phyloP scores from a whole-genome alignment of 92 coral and sea anemone genomes.

The Parazoanthus atlanticus region DNA sequence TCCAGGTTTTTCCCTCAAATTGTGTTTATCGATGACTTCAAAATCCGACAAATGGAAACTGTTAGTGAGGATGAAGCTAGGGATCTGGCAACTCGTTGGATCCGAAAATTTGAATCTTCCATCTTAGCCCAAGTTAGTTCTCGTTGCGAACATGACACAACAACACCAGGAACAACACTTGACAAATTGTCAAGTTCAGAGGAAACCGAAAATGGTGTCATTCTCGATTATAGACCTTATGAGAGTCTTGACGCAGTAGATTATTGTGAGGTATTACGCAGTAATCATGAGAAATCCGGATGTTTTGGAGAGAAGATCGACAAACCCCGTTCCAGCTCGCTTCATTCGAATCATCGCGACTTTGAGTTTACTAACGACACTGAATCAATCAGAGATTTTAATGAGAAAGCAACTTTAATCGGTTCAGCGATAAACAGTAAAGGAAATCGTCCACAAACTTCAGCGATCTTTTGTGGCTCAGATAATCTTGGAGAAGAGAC shows the following conservation, averaged over 20 bases:
- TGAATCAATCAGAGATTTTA: background rate
- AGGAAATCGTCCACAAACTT: background rate
- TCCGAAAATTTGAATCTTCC: conserved; percentile 62
- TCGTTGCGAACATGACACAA: conserved; percentile 53
- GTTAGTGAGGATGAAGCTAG: conserved; percentile 78
- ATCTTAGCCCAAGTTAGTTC: conserved; percentile 49
- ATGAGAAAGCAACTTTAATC: background rate
- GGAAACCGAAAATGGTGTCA: conserved; percentile 50
- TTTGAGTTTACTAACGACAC: background rate
- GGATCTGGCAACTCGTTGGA: conserved; percentile 77
- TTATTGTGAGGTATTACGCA: conserved; percentile 20
- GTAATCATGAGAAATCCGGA: conserved; percentile 1
- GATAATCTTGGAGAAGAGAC: background rate
- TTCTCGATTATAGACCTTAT: conserved; percentile 28
- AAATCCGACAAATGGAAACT: conserved; percentile 64
- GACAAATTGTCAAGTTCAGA: conserved; percentile 39
- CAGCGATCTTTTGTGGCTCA: background rate
- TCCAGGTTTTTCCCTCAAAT: background rate
- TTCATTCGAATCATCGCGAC: conserved; percentile 16
- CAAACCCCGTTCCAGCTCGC: background rate
- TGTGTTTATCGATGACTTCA: conserved; percentile 56
- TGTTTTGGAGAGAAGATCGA: background rate
- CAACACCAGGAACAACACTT: conserved; percentile 36
- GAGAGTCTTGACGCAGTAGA: conserved; percentile 6
- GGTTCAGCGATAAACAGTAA: background rate